Base-by-base conservation (phyloP, 2,888 invertebrate species). In the Microctonus brassicae region DNA sequence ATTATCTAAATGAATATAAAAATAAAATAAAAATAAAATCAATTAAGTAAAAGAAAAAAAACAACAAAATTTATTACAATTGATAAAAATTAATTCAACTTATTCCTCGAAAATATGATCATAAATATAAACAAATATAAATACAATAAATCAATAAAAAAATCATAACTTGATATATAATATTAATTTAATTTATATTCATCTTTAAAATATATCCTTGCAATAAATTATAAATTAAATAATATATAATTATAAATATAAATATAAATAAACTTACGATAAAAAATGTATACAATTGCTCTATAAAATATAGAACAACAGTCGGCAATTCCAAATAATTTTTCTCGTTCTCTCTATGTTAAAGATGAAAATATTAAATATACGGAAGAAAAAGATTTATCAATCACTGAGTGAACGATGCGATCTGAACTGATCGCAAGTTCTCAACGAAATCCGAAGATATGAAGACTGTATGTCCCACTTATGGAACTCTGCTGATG, bases 381-480 rank as follows among this genome's bases (percentile, higher is more conserved):
- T 47, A 6, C 39, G 62, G 61, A 47, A 55, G 7, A 42, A 24
- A 26, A 26, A 69, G 55, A 70, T 47, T 29, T 64, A 60, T 69
- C 42, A 71, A 72, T n/a, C 69, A 66, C 58, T 36, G 72, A 55
- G 72, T 62, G 74, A 63, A 70, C 70, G 69, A 73, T 11, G 13
- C 67, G 82, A 77, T 83, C 84, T 80, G 78, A 75, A 75, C 83
- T 76, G 82, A 76, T 77, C 80, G 82, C 78, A 78, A 80, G 86
- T 83, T 84, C 80, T 82, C 83, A 77, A 84, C 80, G 78, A 85
- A 86, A 84, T 87, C 86, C 83, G 77, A 77, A 81, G 73, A 85
- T 84, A 82, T 81, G 80, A 84, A 78, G 83, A 84, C 81, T 80
- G 83, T 81, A 80, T 84, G 87, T 82, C 81, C 87, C 80, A 87